Base-by-base conservation (phyloP, 2,113 vertebrate genomes). In the Cyanistes caeruleus region DNA sequence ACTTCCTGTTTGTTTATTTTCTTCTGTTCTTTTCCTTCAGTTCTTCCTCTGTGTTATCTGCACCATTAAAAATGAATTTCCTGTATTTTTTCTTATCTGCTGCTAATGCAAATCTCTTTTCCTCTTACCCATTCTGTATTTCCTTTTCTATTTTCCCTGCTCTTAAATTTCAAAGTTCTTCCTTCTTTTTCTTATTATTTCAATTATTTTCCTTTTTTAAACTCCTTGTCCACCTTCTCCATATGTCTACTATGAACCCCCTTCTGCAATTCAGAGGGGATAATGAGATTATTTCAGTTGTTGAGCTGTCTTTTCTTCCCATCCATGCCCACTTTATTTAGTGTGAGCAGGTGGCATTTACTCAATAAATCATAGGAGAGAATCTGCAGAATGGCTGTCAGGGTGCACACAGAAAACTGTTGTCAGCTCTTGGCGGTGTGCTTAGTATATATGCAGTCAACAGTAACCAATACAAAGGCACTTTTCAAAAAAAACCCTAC, bases 321-420 rank as follows among this genome's bases (percentile, higher is more conserved):
- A 69, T 86, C 43, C 52, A 65, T 90, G 39, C 68, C 64, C 76
- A 80, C 69, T 90, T 84, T 95, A 84, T 77, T 90, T 90, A 77
- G 48, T 84, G 76, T 89, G 43, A 92, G 73, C 15, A 4, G 48
- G 59, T 90, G 83, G 56, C 56, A 90, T 79, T 87, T 64, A n/a
- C 60, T 82, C 49, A 74, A 67, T 74, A 95, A 86, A 68, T 86
- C 56, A 44, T 31, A 67, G 82, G 67, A 93, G 31, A 91, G 46
- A 85, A 73, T 83, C 30, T 87, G 70, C 27, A 80, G 82, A 69
- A 67, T 59, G 82, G 62, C 82, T 95, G 74, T 73, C 84, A 91
- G 84, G 56, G 43, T 74, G 46, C 83, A 84, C 68, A 72, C 19
- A 81, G 56, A 93, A 88, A 93, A 52, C 74, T 53, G 68, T 75